Base-by-base conservation (phyloP, 2,113 vertebrate species). In the Ammodytes marinus region DNA sequence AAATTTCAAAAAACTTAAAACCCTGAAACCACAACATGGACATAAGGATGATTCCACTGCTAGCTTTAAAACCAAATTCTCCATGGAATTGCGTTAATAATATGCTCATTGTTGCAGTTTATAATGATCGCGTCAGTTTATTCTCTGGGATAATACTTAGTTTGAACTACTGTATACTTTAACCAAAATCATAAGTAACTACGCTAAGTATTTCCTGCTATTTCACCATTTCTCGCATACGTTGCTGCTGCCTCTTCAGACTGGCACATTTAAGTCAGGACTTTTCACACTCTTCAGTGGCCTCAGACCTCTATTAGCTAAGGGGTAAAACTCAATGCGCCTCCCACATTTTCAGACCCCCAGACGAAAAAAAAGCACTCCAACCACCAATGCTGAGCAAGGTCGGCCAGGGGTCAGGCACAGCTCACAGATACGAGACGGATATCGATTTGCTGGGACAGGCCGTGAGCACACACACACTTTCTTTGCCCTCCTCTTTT, bases 371-470 rank as follows among this genome's bases (percentile, higher is more conserved):
- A 88, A 89, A 74, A 64, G 0, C 81, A 75, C 87, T 84, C 63
- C 54, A 83, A 84, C 82, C 86, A 79, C 86, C 85, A 88, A 83
- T 66, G 80, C 88, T 67, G 85, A 86, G 86, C 89, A 91, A 94
- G 92, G 93, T 93, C 90, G 69, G 69, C 83, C 82, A 91, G 83
- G 86, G 93, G 94, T 94, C 88, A 93, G 88, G 84, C 89, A 83
- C 89, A 85, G 92, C 93, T 94, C 94, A 92, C 87, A 79, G 92
- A 91, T 93, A 91, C 84, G 91, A 94, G 93, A 91, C 83, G 74
- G 91, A 90, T 94, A 95, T 95, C 88, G 94, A 95, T 95, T 93
- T 59, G 43, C 83, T 85, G 88, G 91, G 93, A 95, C 94, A 91
- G 84, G 81, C 89, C 66, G 59, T 57, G 7, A 76, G 80, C 77